A percentile compares a stretch with the other conserved stretches of the same genome.
phyloP scores from a whole-genome alignment of 1,140 invertebrate species.

The Psilanteris sp. region DNA sequence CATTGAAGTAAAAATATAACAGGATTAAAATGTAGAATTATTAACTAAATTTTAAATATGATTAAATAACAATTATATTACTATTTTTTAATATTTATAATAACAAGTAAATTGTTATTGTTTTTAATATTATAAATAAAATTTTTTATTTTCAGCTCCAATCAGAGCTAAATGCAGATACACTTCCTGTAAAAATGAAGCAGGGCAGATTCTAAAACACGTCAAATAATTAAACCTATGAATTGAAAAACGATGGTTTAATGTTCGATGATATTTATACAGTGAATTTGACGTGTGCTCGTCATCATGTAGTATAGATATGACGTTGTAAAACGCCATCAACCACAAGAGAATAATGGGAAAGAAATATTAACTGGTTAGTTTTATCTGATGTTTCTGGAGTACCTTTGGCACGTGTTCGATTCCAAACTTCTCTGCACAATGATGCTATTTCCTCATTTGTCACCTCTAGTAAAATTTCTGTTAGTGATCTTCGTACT shows the following conservation, averaged over 20 bases:
- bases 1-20: too few species aligned
- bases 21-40: not conserved
- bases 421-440: slow-evolving; percentile 87
- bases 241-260: slow-evolving; percentile 72
- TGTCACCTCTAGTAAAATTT: slow-evolving; percentile 95
- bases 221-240: slow-evolving; percentile 75
- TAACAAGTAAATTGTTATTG: too few species aligned
- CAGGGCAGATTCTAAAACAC: slow-evolving; percentile 71
- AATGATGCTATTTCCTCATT: slow-evolving; percentile 91
- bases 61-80: too few species aligned
- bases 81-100: too few species aligned
- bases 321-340: slow-evolving; percentile 58
- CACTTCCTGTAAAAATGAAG: slow-evolving; percentile 71
- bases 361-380: slow-evolving; percentile 71
- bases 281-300: slow-evolving; percentile 65
- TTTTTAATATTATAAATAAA: too few species aligned
- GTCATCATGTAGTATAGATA: slow-evolving; percentile 60
- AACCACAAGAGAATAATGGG: slow-evolving; percentile 61
- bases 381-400: slow-evolving; percentile 76
- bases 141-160: slow-evolving; percentile 8
- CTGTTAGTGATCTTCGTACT: slow-evolving; percentile 91
- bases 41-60: too few species aligned
- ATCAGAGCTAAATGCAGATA: slow-evolving; percentile 12
- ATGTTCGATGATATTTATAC: slow-evolving; percentile 70
- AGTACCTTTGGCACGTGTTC: slow-evolving; percentile 85